Conservation (phyloP, 2,888 invertebrate genomes). For the Lasiommata megera region DNA sequence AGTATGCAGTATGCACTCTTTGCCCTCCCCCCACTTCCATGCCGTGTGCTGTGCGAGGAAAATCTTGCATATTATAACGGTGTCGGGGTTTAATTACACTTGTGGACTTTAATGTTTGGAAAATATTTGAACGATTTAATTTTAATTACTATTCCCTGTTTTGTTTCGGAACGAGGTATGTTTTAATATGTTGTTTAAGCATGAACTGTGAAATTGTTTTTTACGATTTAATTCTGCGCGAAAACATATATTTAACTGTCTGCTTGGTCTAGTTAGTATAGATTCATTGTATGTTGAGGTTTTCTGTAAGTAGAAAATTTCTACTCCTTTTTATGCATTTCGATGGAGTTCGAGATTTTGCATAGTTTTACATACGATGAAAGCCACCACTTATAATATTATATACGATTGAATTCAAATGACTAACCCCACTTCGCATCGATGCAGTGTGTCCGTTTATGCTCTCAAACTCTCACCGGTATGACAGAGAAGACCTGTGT, state of each 20-base stretch:
- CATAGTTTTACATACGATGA: no score
- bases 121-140: slow-evolving; percentile 4
- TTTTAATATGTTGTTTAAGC: background rate
- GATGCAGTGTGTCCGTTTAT: no score
- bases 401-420: no score
- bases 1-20: slow-evolving; percentile 26
- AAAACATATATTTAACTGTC: background rate
- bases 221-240: background rate
- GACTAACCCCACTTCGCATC: no score
- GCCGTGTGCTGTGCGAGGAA: slow-evolving; percentile 19
- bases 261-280: no score
- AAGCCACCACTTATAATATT: no score
- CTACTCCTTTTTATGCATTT: no score
- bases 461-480: no score
- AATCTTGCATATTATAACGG: slow-evolving; percentile 25
- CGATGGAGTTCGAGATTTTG: no score
- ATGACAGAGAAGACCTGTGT: no score
- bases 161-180: background rate
- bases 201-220: background rate
- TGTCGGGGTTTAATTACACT: slow-evolving; percentile 20
- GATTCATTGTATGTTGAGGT: no score
- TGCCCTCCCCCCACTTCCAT: slow-evolving; percentile 18
- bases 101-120: slow-evolving; percentile 10
- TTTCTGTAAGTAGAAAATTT: no score
- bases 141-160: background rate